A percentile compares a stretch with the other conserved stretches of the same genome.
phyloP scores from a whole-genome alignment of 1,140 invertebrate genomes.

The Meloidogyne hapla region DNA sequence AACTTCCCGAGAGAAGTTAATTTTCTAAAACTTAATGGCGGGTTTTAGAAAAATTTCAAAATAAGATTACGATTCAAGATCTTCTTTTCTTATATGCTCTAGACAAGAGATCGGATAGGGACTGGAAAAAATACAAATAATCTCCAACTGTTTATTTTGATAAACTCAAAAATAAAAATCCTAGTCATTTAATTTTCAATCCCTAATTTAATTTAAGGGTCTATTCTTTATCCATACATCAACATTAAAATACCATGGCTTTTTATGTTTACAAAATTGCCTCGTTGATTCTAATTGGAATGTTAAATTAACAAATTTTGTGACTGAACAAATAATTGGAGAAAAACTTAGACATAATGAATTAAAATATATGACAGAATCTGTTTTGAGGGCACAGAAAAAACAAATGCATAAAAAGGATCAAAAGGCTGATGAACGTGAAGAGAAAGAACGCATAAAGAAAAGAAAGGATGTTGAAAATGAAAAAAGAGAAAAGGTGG shows the following conservation, averaged over 20 bases:
- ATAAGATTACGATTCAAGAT: no score
- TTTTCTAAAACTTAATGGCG: no score
- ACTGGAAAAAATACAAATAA: no score
- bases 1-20: no score
- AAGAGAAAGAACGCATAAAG: conserved; percentile 16
- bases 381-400: conserved; percentile 18
- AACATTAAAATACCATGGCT: conserved; percentile 54
- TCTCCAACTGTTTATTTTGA: no score
- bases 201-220: conserved; percentile 43
- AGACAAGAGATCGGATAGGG: no score
- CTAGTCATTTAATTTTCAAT: not conserved
- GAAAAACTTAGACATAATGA: conserved; percentile 61
- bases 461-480: conserved; percentile 11
- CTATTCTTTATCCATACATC: conserved; percentile 57
- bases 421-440: conserved; percentile 18
- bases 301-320: conserved; percentile 62
- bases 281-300: conserved; percentile 64
- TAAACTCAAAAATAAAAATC: no score
- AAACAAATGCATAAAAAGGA: conserved; percentile 34
- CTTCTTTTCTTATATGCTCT: no score
- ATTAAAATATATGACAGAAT: conserved; percentile 43
- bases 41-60: no score
- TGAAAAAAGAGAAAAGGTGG: not conserved
- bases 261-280: conserved; percentile 63
- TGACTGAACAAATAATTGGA: conserved; percentile 56